A percentile compares a stretch with the other conserved stretches of the same genome.
Evolutionary conservation across 2,797 vertebrate species (phyloP).

Genomic region (Pseudochirops corinnae): DNA sequence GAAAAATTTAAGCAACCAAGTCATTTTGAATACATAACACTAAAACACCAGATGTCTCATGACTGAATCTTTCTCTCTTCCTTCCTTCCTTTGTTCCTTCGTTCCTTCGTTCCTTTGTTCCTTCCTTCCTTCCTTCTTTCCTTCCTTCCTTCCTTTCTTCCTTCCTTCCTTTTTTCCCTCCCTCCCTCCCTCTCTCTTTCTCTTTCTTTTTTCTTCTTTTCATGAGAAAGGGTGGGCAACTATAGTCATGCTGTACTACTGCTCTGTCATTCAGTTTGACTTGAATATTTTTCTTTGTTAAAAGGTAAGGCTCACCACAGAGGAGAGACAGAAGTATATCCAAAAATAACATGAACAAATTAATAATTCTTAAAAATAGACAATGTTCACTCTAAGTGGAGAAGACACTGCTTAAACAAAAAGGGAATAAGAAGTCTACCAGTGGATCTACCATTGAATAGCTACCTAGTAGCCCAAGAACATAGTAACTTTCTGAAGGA

Average conservation of each 20-base stretch:
- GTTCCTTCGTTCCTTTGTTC: no score
- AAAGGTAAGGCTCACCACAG: background rate
- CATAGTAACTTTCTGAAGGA: background rate
- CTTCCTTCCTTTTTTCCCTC: accelerated
- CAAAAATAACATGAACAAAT: background rate
- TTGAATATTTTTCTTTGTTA: background rate
- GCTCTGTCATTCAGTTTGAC: background rate
- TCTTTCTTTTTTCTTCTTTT: no score
- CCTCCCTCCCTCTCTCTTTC: no score
- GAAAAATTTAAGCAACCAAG: background rate
- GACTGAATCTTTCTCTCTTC: background rate
- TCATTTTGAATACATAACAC: background rate
- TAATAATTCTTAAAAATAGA: background rate
- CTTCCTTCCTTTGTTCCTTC: no score
- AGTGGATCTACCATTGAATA: background rate
- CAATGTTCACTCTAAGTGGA: background rate
- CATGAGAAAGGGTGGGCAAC: background rate
- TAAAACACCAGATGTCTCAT: background rate
- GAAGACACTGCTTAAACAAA: background rate
- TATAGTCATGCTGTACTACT: background rate
- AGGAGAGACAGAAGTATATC: background rate
- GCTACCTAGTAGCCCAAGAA: background rate
- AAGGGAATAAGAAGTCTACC: background rate
- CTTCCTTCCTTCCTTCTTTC: no score
- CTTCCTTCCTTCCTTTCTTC: no score